Evolutionary conservation across 2,888 invertebrate species (phyloP).

Genomic region (Drosophila monieri): DNA sequence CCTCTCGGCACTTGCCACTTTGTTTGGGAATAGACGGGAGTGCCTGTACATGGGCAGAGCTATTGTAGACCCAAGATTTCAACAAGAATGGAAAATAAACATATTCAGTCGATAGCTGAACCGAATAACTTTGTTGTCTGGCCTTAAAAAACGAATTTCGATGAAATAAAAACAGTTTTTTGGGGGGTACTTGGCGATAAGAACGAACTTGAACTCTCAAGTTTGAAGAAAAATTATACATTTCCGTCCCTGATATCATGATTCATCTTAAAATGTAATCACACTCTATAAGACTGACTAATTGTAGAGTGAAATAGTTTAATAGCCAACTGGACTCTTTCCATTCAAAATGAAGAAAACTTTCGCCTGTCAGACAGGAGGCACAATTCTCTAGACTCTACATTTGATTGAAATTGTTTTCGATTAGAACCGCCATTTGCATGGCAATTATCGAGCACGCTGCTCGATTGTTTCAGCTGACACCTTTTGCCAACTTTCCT

Average conservation of each 20-base stretch:
- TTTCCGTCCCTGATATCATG: conserved; percentile 4
- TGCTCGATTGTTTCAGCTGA: conserved; percentile 9
- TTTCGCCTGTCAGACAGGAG: conserved; percentile 18
- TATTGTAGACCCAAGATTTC: conserved; percentile 9
- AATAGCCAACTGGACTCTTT: background rate
- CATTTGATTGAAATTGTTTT: conserved; percentile 50
- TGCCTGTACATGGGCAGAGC: conserved; percentile 1
- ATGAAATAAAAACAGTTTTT: background rate
- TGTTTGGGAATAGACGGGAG: conserved; percentile 15
- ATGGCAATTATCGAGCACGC: conserved; percentile 27
- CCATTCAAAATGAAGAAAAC: conserved; percentile 12
- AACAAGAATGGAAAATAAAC: conserved; percentile 27
- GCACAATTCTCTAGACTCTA: conserved; percentile 14
- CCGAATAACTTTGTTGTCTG: conserved; percentile 19
- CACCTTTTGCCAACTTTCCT: conserved; percentile 35
- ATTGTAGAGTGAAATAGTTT: background rate
- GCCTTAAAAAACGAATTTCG: conserved; percentile 9
- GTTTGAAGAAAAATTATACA: background rate
- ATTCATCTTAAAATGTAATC: background rate
- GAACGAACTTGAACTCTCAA: conserved; percentile 35
- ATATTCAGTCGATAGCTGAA: conserved; percentile 24
- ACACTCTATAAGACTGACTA: background rate
- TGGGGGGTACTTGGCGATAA: conserved; percentile 4
- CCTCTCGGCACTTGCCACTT: conserved; percentile 39
- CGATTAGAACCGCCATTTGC: conserved; percentile 60